A percentile compares a stretch with the other conserved stretches of the same genome.
Conservation (phyloP, 2,888 invertebrate species). For the Lampropteryx suffumata region DNA sequence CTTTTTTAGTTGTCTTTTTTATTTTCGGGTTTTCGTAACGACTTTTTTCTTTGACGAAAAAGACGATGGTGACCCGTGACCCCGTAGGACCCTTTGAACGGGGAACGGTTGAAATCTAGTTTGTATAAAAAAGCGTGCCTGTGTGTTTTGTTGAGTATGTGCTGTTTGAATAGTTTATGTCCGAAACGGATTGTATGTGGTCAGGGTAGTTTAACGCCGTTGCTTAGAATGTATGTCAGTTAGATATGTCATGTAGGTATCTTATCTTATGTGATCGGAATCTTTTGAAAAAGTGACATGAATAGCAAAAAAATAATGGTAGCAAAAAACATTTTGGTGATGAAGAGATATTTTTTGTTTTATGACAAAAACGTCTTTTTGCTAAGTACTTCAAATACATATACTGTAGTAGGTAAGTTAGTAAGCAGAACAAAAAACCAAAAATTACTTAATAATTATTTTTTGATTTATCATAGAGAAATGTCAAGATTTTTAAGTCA, state of each 20-base stretch:
- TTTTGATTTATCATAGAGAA: background rate
- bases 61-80: constrained; percentile 78
- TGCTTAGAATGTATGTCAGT: constrained; percentile 11
- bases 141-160: constrained; percentile 50
- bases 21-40: constrained; percentile 70
- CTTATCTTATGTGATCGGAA: background rate
- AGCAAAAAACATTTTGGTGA: background rate
- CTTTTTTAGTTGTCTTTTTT: constrained; percentile 67
- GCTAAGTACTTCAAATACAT: too few species aligned
- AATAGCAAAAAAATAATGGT: background rate
- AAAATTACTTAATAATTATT: too few species aligned
- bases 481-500: background rate
- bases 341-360: too few species aligned
- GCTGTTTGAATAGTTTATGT: constrained; percentile 52
- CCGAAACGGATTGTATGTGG: constrained; percentile 61
- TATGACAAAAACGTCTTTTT: too few species aligned
- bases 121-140: constrained; percentile 75
- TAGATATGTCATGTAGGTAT: constrained; percentile 10
- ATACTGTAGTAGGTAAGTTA: too few species aligned
- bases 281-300: too few species aligned
- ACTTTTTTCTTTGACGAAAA: constrained; percentile 74
- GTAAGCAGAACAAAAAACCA: too few species aligned
- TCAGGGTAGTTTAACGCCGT: constrained; percentile 47
- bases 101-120: constrained; percentile 72
- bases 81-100: constrained; percentile 62